phyloP scores from a whole-genome alignment of 2,888 invertebrate genomes.

The Euplexia lucipara region DNA sequence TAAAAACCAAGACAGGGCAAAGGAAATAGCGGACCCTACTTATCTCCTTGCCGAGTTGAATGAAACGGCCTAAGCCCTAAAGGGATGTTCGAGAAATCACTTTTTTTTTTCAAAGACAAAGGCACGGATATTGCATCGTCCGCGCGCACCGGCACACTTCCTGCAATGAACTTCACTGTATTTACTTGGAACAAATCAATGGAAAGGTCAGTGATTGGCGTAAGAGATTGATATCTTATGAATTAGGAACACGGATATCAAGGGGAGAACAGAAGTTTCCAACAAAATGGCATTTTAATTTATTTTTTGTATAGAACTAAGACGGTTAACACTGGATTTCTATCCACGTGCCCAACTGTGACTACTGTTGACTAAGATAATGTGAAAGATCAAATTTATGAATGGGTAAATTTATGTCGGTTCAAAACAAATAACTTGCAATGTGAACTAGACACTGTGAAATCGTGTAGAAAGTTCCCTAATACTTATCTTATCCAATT shows the following conservation, averaged over 20 bases:
- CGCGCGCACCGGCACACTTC: slow-evolving; percentile 66
- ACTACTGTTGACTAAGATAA: no score
- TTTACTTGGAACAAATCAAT: slow-evolving; percentile 69
- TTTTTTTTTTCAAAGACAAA: slow-evolving; percentile 67
- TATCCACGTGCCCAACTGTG: no score
- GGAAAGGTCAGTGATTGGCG: slow-evolving; percentile 14
- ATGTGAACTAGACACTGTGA: background rate
- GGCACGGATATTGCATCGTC: slow-evolving; percentile 73
- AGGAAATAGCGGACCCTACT: slow-evolving; percentile 55
- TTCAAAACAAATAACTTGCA: background rate
- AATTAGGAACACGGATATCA: background rate
- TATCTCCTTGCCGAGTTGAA: slow-evolving; percentile 50
- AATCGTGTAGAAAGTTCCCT: slow-evolving; percentile 4
- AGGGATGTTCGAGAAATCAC: slow-evolving; percentile 59
- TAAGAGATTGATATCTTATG: slow-evolving; percentile 10
- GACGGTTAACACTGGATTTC: no score
- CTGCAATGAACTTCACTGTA: slow-evolving; percentile 65
- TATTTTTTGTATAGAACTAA: no score
- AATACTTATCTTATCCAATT: slow-evolving; percentile 10
- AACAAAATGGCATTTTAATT: no score
- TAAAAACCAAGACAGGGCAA: slow-evolving; percentile 23
- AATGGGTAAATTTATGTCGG: background rate
- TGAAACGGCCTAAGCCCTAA: slow-evolving; percentile 54
- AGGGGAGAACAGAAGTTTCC: background rate
- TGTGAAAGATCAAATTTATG: no score